phyloP scores from a whole-genome alignment of 2,797 vertebrate genomes.

The Sebastes steindachneri region DNA sequence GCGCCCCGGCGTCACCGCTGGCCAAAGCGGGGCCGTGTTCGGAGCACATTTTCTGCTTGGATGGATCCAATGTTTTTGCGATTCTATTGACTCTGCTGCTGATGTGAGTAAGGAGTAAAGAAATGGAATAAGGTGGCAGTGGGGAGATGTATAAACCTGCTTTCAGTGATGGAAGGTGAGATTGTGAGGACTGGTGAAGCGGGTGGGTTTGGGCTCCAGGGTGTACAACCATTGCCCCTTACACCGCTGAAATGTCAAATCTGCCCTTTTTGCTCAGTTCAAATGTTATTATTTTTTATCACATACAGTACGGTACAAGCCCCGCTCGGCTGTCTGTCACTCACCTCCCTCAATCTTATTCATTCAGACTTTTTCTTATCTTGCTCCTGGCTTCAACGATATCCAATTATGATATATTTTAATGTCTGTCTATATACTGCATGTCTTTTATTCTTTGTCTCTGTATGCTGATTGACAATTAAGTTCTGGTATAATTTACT shows the following conservation, averaged over 20 bases:
- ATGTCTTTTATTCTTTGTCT: background rate
- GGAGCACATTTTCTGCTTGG: conserved; percentile 70
- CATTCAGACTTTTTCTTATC: conserved; percentile 59
- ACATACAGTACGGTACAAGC: conserved; percentile 25
- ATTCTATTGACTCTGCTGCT: conserved; percentile 63
- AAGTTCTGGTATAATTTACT: background rate
- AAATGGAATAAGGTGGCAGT: conserved; percentile 32
- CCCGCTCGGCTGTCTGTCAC: conserved; percentile 26
- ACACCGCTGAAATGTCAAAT: conserved; percentile 62
- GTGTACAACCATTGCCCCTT: conserved; percentile 43
- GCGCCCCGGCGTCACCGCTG: conserved; percentile 6
- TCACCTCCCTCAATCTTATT: conserved; percentile 41
- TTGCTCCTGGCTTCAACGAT: conserved; percentile 21
- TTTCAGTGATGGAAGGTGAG: conserved; percentile 56
- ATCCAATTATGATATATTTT: background rate
- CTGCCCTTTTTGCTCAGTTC: conserved; percentile 63
- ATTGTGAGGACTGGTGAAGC: conserved; percentile 37
- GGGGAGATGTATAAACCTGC: conserved; percentile 60
- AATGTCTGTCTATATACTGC: background rate
- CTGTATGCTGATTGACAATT: conserved; percentile 34
- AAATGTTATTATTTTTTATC: conserved; percentile 70
- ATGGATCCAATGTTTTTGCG: conserved; percentile 69
- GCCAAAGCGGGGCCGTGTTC: conserved; percentile 32
- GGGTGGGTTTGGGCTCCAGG: conserved; percentile 26
- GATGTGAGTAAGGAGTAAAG: conserved; percentile 40